Evolutionary conservation across 2,113 vertebrate genomes (phyloP), one percentile per base, ranked within the genome.

Genomic region (Paedocypris sp.): DNA sequence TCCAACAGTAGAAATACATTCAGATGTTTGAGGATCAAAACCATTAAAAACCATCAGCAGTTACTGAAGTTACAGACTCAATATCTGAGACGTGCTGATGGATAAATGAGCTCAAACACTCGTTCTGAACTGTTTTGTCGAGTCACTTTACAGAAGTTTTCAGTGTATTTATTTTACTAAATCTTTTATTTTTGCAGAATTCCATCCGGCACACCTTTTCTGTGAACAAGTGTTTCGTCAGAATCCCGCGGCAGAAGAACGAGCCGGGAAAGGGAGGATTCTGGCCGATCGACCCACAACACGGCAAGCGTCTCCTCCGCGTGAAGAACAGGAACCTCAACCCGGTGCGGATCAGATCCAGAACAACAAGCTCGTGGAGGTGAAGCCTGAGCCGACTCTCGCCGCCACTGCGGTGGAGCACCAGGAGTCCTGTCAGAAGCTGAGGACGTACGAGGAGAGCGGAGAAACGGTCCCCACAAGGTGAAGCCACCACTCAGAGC

Each of bases 151-250:
- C n/a, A n/a, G n/a, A n/a, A n/a, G n/a, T n/a, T n/a, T n/a, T n/a
- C n/a, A n/a, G n/a, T n/a, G n/a, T n/a, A n/a, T n/a, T n/a, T n/a
- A n/a, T n/a, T n/a, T n/a, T n/a, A n/a, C n/a, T n/a, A n/a, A n/a
- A n/a, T 31, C 26, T 33, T 25, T 3, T 28, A 22, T 61, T 6
- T 13, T 68, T 61, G 13, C 79, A 98, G 94, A 98, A 96, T 65
- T 97, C 94, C 42, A 97, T 97, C 74, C 85, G 94, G 45, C 93
- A 97, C 85, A 98, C 97, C 76, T 87, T 98, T 57, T 98, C 94
- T 0, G 78, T 98, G 75, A 97, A 98, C 81, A 97, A 98, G 76
- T 98, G 92, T 78, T 98, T 98, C 80, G 93, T 97, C 80, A 97
- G 95, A 67, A 93, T 98, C 20, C 94, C 94, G 0, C 87, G 94